phyloP scores from a whole-genome alignment of 2,888 invertebrate genomes.

The Heliconius ethilla region DNA sequence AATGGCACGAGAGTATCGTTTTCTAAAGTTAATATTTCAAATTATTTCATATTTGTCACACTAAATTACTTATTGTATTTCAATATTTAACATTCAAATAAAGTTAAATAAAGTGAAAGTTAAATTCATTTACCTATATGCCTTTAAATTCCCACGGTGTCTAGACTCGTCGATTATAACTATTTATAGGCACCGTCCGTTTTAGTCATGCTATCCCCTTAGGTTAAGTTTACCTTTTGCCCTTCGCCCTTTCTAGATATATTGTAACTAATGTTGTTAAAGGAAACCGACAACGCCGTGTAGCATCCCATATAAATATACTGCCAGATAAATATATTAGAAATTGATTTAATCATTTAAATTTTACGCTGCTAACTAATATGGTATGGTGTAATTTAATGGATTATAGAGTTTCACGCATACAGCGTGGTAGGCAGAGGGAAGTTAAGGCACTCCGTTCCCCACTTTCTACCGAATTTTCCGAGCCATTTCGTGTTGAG shows the following conservation, averaged over 20 bases:
- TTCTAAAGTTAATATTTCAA: not conserved
- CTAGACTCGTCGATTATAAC: conserved; percentile 31
- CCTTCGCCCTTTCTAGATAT: conserved; percentile 35
- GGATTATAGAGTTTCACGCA: no score
- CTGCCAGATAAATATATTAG: not conserved
- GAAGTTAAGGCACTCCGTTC: no score
- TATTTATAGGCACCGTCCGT: conserved; percentile 28
- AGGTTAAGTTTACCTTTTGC: conserved; percentile 36
- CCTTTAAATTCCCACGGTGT: conserved; percentile 33
- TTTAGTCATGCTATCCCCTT: conserved; percentile 30
- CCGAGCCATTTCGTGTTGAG: no score
- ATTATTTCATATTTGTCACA: not conserved
- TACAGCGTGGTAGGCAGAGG: no score
- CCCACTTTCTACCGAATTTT: no score
- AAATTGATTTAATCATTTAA: not conserved
- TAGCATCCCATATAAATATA: conserved; percentile 28
- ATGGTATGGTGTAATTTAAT: not conserved
- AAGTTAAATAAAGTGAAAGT: not conserved
- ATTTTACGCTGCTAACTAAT: not conserved
- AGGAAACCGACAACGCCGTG: conserved; percentile 37
- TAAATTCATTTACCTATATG: not conserved
- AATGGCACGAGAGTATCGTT: no score
- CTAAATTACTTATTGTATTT: not conserved
- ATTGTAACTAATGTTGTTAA: conserved; percentile 35
- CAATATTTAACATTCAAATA: not conserved